Evolutionary conservation across 2,113 vertebrate species (phyloP), one percentile per base, ranked within the genome.

Genomic region (Neolamprologus ventralis): DNA sequence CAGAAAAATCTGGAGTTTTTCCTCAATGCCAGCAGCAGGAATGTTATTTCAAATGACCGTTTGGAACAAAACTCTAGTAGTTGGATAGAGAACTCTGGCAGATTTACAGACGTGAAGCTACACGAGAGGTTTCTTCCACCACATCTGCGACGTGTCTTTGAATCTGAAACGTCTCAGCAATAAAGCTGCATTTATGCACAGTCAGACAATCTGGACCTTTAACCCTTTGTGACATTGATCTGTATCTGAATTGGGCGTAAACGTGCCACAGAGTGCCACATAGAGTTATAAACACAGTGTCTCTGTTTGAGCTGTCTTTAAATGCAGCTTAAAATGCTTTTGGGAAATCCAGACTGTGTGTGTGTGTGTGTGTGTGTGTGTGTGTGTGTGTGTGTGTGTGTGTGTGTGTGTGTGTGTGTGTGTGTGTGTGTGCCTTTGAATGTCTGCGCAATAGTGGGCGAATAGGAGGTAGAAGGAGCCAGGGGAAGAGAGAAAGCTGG

Each of bases 261-360:
- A 49, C 6, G 9, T 9, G 23, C 23, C 55, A 51, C 49, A 5
- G 14, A 37, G 28, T 42, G 33, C 51, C 78, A 88, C 75, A 86
- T 23, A 85, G 65, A 80, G 82, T 79, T 51, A 47, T 54, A 80
- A n/a, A 75, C 35, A 58, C 21, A 55, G 6, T 11, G 45, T 53
- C 26, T 86, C 54, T 68, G 16, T 79, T 28, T 80, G 2, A 3
- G 35, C 53, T 37, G 78, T 47, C n/a, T 85, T 81, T 31, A 85
- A 83, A 79, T 58, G 80, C 65, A 84, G 87, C 63, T 80, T 31
- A 7, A 33, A 58, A 86, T 49, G 49, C 85, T 89, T 91, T 86
- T 81, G 79, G 84, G 78, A 88, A 92, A 89, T 47, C 73, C 26
- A 60, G 88, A 87, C 84, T 88, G 75, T 75, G 47, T 47, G 80